These are phyloP conservation scores for Scaptodrosophila latifasciaeformis DNA, from an alignment of 2,888 invertebrate species.

Conservation along the genomic window DNA sequence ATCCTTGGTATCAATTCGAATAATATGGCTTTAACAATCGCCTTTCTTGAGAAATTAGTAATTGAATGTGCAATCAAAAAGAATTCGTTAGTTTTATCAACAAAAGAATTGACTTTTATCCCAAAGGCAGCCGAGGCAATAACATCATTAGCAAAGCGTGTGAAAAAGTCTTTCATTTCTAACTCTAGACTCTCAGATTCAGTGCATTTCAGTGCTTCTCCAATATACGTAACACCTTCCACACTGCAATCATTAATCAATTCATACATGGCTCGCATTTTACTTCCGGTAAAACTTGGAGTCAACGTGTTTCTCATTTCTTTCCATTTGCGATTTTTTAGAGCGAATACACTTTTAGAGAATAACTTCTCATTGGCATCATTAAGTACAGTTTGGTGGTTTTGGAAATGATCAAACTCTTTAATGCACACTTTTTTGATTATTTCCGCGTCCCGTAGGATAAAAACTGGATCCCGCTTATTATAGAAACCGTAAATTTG, in stretches of 20 bases:
- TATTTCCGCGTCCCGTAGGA: slow-evolving; percentile 77
- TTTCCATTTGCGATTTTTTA: slow-evolving; percentile 4
- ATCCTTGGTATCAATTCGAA: slow-evolving; percentile 43
- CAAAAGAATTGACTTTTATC: slow-evolving; percentile 76
- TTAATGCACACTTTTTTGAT: slow-evolving; percentile 75
- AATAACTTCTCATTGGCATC: neutral
- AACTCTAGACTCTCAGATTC: too few species aligned
- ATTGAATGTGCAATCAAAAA: slow-evolving; percentile 75
- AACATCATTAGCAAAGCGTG: slow-evolving; percentile 72
- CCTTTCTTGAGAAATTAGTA: slow-evolving; percentile 65
- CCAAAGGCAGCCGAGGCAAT: slow-evolving; percentile 76
- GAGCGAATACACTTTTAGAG: neutral
- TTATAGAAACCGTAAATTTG: slow-evolving; percentile 76
- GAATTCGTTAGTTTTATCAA: slow-evolving; percentile 74
- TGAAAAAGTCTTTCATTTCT: slow-evolving; percentile 73
- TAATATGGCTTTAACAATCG: slow-evolving; percentile 50
- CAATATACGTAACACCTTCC: too few species aligned
- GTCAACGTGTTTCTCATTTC: slow-evolving; percentile 5
- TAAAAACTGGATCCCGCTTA: slow-evolving; percentile 71
- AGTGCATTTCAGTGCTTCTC: too few species aligned
- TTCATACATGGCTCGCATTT: slow-evolving; percentile 25
- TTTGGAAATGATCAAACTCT: slow-evolving; percentile 54
- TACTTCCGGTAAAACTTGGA: neutral
- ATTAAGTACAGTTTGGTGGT: slow-evolving; percentile 39
- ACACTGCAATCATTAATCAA: slow-evolving; percentile 59